Base-by-base conservation (phyloP, 2,797 vertebrate genomes). In the Echiichthys vipera region DNA sequence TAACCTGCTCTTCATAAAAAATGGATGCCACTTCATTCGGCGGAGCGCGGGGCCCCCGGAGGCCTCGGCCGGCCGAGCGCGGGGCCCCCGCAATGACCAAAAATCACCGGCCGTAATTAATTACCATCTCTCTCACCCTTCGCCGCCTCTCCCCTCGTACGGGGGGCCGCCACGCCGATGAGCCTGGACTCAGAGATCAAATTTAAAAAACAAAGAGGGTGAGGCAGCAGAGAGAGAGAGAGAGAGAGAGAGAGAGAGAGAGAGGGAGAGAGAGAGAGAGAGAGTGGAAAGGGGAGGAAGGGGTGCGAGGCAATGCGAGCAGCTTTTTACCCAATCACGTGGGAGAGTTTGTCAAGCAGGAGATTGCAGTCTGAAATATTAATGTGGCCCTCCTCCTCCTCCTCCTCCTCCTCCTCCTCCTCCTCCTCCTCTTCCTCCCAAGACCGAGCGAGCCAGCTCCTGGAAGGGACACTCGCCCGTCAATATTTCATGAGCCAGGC, bases 311-410 rank as follows among this genome's bases (percentile, higher is more conserved):
- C 86, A 87, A 86, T 83, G 85, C 79, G 55, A 87, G 80, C 74
- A 0, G 80, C 89, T 94, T 93, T 93, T 88, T 89, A 89, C 65
- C 91, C 89, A 92, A 94, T 95, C 94, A 94, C 87, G 93, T 91
- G 93, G 92, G 90, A 92, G 93, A 94, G 93, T 94, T 95, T 95
- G 94, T 95, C 94, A 95, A 95, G 94, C 94, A 95, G 94, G 94
- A 95, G 94, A 95, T 95, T 95, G 94, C 93, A 89, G 90, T 94
- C 86, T 95, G 72, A 95, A 95, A 95, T 95, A 95, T 95, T 95
- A 93, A 95, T 95, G 92, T 54, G 57, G 76, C 83, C 82, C 86
- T 79, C 85, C 82, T 82, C 56, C 85, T 80, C 74, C 86, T 62
- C 76, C 81, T 50, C 78, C 18, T 6, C 57, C 57, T 11, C 50